These are phyloP conservation scores for Sabatieria punctata DNA, from an alignment of 2,888 invertebrate species.

Conservation along the genomic window DNA sequence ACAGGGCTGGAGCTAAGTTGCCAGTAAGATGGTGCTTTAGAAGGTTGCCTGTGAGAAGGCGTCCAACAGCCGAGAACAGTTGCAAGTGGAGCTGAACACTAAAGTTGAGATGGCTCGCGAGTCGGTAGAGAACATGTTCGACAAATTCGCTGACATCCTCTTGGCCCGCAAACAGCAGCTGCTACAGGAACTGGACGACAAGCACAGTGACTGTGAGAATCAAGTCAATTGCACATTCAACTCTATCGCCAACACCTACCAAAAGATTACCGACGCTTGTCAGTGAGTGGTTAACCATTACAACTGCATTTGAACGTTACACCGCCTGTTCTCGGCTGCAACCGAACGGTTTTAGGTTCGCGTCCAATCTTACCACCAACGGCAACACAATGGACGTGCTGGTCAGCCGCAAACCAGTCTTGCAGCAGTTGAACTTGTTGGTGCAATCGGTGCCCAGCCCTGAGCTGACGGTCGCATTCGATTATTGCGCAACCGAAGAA, in stretches of 20 bases:
- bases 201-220: slow-evolving; percentile 63
- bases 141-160: slow-evolving; percentile 49
- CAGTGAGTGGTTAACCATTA: slow-evolving; percentile 33
- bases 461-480: slow-evolving; percentile 51
- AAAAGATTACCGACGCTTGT: slow-evolving; percentile 66
- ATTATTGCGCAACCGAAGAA: too few species aligned
- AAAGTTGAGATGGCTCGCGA: slow-evolving; percentile 44
- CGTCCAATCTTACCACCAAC: slow-evolving; percentile 57
- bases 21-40: too few species aligned
- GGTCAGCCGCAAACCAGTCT: slow-evolving; percentile 54
- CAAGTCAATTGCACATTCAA: slow-evolving; percentile 70
- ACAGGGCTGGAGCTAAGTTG: background rate
- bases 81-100: slow-evolving; percentile 56
- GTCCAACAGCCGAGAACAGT: slow-evolving; percentile 55
- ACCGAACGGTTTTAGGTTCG: slow-evolving; percentile 47
- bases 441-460: slow-evolving; percentile 63
- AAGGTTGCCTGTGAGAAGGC: background rate
- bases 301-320: background rate
- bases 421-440: slow-evolving; percentile 57
- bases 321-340: too few species aligned
- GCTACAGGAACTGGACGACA: slow-evolving; percentile 29
- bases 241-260: slow-evolving; percentile 47
- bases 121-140: slow-evolving; percentile 31
- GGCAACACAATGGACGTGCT: slow-evolving; percentile 70
- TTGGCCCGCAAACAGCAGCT: slow-evolving; percentile 56